These are phyloP conservation scores for Micrasema minimum DNA, from an alignment of 1,140 invertebrate species.

Conservation along the genomic window DNA sequence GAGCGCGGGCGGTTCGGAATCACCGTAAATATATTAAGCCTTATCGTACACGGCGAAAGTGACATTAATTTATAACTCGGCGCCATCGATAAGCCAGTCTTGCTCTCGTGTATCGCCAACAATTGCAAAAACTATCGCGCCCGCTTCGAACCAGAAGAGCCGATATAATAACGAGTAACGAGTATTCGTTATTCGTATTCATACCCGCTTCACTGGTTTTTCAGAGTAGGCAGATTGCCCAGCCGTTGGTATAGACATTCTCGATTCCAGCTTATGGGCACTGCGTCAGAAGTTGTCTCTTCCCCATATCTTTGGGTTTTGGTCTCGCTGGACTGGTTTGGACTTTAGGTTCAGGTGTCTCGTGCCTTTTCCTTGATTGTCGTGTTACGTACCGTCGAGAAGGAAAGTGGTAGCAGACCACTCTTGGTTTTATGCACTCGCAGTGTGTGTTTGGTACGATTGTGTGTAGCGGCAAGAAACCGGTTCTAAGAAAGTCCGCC, in stretches of 20 bases:
- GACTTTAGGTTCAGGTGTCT: neutral
- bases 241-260: neutral
- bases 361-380: neutral
- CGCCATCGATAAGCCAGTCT: neutral
- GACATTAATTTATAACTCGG: neutral
- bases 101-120: conserved; percentile 11
- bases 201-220: conserved; percentile 9
- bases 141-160: conserved; percentile 3
- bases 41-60: conserved; percentile 1
- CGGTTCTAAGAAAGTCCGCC: conserved; percentile 26
- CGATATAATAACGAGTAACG: neutral
- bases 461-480: neutral
- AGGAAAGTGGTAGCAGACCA: conserved; percentile 31
- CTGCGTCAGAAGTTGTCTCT: neutral
- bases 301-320: too few species aligned
- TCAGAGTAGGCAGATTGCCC: conserved; percentile 2
- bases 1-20: neutral
- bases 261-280: neutral
- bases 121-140: conserved; percentile 2
- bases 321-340: neutral
- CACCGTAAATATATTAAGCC: neutral
- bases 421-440: conserved; percentile 21
- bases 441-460: conserved; percentile 5
- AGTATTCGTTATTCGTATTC: too few species aligned
- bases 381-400: neutral